Evolutionary conservation across 2,888 invertebrate species (phyloP), one percentile per base, ranked within the genome.

Genomic region (Cataglyphis cursor): DNA sequence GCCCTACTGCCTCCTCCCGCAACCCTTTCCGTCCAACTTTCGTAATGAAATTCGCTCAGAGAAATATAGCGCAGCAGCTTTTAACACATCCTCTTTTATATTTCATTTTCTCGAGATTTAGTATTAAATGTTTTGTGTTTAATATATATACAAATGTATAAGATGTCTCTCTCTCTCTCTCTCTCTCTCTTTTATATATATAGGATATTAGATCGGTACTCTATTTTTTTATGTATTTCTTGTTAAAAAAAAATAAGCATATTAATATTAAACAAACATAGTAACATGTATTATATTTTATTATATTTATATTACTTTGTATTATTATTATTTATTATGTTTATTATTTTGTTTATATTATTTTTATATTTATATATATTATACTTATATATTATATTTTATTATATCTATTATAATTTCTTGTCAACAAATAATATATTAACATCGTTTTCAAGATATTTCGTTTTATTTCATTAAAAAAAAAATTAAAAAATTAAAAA

Each of bases 21-120:
- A 28, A 38, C 65, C 72, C 81, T 70, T 24, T 54, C 24, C 62
- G 10, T 66, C 38, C 31, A 80, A 86, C 87, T 87, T 86, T 85
- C 87, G 91, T 91, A 83, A 91, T 91, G 89, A 91, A 91, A 83
- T 84, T 83, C 51, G 44, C 51, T 72, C 44, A 28, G 81, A 91
- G 89, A 91, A 88, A 91, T 87, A 90, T 84, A 84, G 74, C 87
- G 86, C 83, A 81, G 83, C 73, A 86, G 73, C 89, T 86, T 90
- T 90, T 87, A 83, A 68, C 72, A 78, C 48, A 35, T 24, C 44
- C 75, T 18, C 48, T 82, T 81, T 82, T 64, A 12, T 44, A n/a
- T 70, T 28, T 18, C 48, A 5, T 28, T 61, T 44, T 59, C 59
- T 31, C 57, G 5, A 48, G 18, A 5, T 18, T 48, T 48, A 6